Evolutionary conservation across 2,113 vertebrate genomes (phyloP).

Genomic region (Amazona guildingii): DNA sequence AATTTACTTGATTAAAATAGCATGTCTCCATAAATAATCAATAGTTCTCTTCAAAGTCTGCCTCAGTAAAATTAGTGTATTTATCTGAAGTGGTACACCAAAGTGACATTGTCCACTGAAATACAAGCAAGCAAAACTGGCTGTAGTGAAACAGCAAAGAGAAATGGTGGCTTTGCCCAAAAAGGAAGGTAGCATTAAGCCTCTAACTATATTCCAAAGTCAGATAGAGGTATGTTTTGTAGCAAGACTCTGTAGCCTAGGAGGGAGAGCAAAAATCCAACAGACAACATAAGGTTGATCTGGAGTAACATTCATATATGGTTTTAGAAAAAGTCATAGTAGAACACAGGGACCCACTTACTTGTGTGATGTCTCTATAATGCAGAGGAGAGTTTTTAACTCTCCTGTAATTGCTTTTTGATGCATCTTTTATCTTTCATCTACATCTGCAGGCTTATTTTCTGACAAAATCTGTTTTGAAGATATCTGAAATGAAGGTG

Average conservation of each 20-base stretch:
- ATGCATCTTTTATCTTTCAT: background rate
- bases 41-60: slow-evolving; percentile 51
- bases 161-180: background rate
- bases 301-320: background rate
- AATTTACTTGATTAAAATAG: slow-evolving; percentile 60
- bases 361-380: background rate
- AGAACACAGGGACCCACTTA: background rate
- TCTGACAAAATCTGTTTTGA: background rate
- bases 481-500: background rate
- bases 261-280: background rate
- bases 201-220: background rate
- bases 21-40: slow-evolving; percentile 69
- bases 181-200: background rate
- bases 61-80: slow-evolving; percentile 35
- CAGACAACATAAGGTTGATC: background rate
- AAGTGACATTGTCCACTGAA: background rate
- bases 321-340: background rate
- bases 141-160: background rate
- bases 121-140: background rate
- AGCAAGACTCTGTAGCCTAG: background rate
- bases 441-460: background rate
- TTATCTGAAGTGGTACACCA: slow-evolving; percentile 14
- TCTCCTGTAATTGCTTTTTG: background rate
- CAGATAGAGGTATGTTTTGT: background rate
- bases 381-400: background rate